A percentile compares a stretch with the other conserved stretches of the same genome.
phyloP scores from a whole-genome alignment of 2,797 vertebrate genomes.

The Tadarida brasiliensis region DNA sequence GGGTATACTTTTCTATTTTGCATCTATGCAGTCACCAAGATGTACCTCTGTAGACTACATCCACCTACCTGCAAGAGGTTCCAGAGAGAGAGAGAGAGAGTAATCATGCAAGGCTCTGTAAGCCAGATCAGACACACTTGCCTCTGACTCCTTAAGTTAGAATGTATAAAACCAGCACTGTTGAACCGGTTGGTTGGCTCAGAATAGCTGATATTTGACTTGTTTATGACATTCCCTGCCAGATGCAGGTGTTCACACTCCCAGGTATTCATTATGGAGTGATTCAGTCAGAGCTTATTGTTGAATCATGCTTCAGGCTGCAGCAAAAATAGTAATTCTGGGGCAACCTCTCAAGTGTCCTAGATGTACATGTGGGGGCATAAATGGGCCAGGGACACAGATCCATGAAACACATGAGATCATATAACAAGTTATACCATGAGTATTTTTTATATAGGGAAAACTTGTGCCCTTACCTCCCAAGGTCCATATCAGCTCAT shows the following conservation, averaged over 20 bases:
- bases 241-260: not conserved
- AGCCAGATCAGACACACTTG: not conserved
- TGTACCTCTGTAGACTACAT: not conserved
- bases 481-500: not conserved
- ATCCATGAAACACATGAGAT: not conserved
- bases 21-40: not conserved
- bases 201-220: not conserved
- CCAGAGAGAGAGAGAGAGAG: not conserved
- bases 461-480: not conserved
- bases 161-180: not conserved
- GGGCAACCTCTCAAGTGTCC: not conserved
- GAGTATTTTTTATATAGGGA: not conserved
- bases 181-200: not conserved
- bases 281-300: not conserved
- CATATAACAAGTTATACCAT: not conserved
- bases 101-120: not conserved
- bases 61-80: not conserved
- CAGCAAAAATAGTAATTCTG: conserved; percentile 17
- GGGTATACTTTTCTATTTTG: not conserved
- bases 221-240: not conserved
- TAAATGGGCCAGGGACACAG: not conserved
- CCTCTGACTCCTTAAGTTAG: not conserved
- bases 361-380: not conserved
- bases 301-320: not conserved
- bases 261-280: not conserved